Evolutionary conservation across 2,113 vertebrate genomes (phyloP), one percentile per base, ranked within the genome.

Genomic region (Sminthopsis crassicaudata): DNA sequence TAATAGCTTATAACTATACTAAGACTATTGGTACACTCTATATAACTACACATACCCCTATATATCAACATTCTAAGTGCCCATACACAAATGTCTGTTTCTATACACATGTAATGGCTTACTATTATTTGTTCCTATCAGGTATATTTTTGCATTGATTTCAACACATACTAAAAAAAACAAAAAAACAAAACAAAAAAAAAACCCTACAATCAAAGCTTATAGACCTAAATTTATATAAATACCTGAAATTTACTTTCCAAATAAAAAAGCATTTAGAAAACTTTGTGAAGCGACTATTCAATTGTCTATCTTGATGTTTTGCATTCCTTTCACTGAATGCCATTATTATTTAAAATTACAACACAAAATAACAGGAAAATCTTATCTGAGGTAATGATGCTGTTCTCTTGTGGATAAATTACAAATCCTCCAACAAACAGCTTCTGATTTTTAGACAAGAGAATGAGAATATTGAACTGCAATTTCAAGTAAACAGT

Each of bases 331-430:
- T 92, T 92, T 67, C 42, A 36, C n/a, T 53, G 52, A 92, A 60
- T 88, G 27, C 0, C 48, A 50, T 53, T 95, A 92, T 91, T 93
- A 14, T 89, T 96, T 90, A 92, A 89, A 94, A 55, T 93, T 90
- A 55, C 42, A 52, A 36, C 25, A 53, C 57, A 54, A 26, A 50
- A 46, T 93, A 53, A 46, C 6, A 84, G 11, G 60, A 51, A 27
- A 55, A 42, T n/a, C 48, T 50, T 30, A 25, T 53, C 36, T 50
- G 50, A n/a, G 36, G 16, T 55, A 95, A 55, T 92, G 94, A 54
- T 60, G 67, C 50, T 36, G n/a, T 94, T 96, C 54, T 91, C 46
- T 46, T 24, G 9, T 0, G 26, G n/a, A 50, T 91, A 25, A 91
- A 92, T 8, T 53, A 46, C 36, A 27, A 50, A 19, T 52, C 92